phyloP scores from a whole-genome alignment of 2,113 vertebrate species.

The Antechinus flavipes region DNA sequence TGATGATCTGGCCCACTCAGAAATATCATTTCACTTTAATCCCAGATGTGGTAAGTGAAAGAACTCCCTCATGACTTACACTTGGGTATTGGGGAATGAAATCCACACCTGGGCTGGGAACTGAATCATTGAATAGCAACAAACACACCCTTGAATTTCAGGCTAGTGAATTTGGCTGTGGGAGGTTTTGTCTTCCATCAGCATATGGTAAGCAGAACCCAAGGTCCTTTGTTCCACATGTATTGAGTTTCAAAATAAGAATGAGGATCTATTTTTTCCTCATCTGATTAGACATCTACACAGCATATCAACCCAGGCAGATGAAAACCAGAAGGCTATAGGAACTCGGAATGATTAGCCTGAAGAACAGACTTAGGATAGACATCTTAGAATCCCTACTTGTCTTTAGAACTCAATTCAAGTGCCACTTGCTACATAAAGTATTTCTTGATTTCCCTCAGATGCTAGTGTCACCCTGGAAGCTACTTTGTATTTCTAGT shows the following conservation, averaged over 20 bases:
- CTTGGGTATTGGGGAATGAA: conserved; percentile 69
- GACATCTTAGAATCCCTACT: neutral
- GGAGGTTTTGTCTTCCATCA: conserved; percentile 47
- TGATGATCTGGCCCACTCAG: conserved; percentile 57
- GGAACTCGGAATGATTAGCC: conserved; percentile 42
- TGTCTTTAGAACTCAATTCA: neutral
- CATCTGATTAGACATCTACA: conserved; percentile 61
- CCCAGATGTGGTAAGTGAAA: conserved; percentile 61
- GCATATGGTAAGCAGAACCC: conserved; percentile 62
- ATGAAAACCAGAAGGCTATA: conserved; percentile 28
- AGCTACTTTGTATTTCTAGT: neutral
- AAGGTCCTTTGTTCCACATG: conserved; percentile 63
- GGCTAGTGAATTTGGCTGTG: conserved; percentile 2
- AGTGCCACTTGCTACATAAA: neutral
- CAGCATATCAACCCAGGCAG: conserved; percentile 25
- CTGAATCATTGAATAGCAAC: neutral
- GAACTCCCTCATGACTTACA: conserved; percentile 61
- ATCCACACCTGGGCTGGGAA: conserved; percentile 24
- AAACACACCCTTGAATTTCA: conserved; percentile 43
- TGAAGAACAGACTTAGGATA: neutral
- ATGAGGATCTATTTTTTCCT: conserved; percentile 33
- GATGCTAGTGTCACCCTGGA: neutral
- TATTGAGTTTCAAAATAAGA: conserved; percentile 67
- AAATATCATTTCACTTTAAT: conserved; percentile 73
- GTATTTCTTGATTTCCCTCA: neutral